Conservation (phyloP, 2,888 invertebrate species). For the Epirrhoe alternata region DNA sequence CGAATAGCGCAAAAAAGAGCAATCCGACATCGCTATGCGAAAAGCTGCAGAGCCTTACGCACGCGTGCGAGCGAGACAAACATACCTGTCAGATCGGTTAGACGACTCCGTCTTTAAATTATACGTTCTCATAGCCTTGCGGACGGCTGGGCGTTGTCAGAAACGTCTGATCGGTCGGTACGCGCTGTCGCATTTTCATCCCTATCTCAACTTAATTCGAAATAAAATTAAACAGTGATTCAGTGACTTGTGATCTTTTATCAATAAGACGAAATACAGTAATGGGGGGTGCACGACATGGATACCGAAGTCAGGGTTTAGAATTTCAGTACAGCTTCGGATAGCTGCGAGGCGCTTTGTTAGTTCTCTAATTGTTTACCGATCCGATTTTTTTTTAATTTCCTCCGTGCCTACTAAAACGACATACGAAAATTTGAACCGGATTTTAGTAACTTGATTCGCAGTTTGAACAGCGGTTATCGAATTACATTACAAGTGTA, state of each 20-base stretch:
- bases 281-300: conserved; percentile 84
- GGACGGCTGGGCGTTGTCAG: conserved; percentile 51
- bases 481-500: conserved; percentile 53
- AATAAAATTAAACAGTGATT: conserved; percentile 13
- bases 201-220: conserved; percentile 39
- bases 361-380: conserved; percentile 80
- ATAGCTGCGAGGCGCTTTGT: conserved; percentile 84
- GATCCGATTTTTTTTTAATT: conserved; percentile 71
- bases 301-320: conserved; percentile 84
- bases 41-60: conserved; percentile 64
- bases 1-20: conserved; percentile 81
- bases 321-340: conserved; percentile 85
- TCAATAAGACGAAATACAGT: conserved; percentile 73
- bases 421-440: conserved; percentile 54
- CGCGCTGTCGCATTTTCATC: conserved; percentile 46
- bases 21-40: conserved; percentile 67
- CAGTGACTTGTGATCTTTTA: conserved; percentile 50
- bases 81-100: conserved; percentile 52
- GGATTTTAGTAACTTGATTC: conserved; percentile 54
- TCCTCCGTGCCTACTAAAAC: conserved; percentile 57
- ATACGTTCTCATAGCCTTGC: conserved; percentile 85
- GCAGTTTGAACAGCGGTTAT: conserved; percentile 53
- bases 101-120: conserved; percentile 82
- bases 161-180: conserved; percentile 51
- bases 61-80: conserved; percentile 63